These are phyloP conservation scores for Cetonia aurata DNA, from an alignment of 2,888 invertebrate genomes.

Conservation along the genomic window DNA sequence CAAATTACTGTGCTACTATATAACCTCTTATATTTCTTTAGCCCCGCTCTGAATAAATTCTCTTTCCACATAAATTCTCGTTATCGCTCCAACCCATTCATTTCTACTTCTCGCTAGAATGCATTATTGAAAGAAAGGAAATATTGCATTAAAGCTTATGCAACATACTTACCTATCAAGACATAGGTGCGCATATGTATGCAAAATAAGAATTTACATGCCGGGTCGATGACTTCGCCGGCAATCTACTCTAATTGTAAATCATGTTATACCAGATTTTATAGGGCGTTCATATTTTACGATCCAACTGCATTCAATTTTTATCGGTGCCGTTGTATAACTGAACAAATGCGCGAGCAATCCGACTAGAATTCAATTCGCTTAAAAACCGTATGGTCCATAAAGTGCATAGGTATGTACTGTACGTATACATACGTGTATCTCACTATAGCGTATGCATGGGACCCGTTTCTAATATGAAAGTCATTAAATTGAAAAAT, in stretches of 20 bases:
- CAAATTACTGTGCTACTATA: too few relatives aligned
- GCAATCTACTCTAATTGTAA: constrained; percentile 33
- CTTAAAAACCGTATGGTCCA: constrained; percentile 30
- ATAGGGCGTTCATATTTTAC: constrained; percentile 30
- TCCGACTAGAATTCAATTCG: constrained; percentile 24
- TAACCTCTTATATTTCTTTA: too few relatives aligned
- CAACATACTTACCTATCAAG: neutral
- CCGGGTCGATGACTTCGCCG: neutral
- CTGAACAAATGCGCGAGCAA: constrained; percentile 20
- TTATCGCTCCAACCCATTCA: neutral
- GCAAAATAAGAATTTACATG: constrained; percentile 1
- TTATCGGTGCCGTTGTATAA: constrained; percentile 17
- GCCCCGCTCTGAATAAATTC: too few relatives aligned
- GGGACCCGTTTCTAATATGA: constrained; percentile 8
- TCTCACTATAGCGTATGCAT: neutral
- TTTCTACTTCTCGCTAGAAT: neutral
- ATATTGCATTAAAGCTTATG: neutral
- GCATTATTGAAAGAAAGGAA: too few relatives aligned
- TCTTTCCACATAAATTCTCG: too few relatives aligned
- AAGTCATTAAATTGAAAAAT: constrained; percentile 26
- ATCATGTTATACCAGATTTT: constrained; percentile 26
- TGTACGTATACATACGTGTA: too few relatives aligned
- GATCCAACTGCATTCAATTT: constrained; percentile 17
- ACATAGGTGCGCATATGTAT: constrained; percentile 3
- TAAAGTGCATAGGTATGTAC: constrained; percentile 16